Base-by-base conservation (phyloP, 1,140 invertebrate genomes). In the Psix sp. region DNA sequence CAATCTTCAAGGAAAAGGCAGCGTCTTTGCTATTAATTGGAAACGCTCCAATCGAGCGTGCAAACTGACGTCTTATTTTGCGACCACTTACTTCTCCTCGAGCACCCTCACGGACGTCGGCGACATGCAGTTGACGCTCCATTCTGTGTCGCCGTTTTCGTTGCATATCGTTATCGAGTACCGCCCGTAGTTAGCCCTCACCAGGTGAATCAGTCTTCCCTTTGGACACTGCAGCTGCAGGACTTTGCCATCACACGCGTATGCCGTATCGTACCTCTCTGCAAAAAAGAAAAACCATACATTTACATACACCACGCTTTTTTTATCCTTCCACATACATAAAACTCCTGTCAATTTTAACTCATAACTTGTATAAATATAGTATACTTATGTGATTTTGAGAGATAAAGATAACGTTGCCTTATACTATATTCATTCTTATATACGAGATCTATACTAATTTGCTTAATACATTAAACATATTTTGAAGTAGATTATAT, bases 161-260 rank as follows among this genome's bases (percentile, higher is more conserved):
- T 98, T 98, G 89, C 96, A 98, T 83, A 98, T 95, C 78, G 95
- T 96, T 86, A 98, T 96, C 57, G 94, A 96, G 88, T 96, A 98
- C 71, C 96, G 91, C 38, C 96, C 96, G 84, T 97, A 98, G 89
- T 98, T 98, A 66, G 96, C 96, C 62, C 96, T 91, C 78, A 97
- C 95, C 62, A 98, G 89, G 80, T 96, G 93, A 76, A 98, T 98
- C 36, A 96, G 88, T 78, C 94, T 92, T 2, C 94, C 95, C 51
- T 94, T 92, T 42, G 92, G 91, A 88, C 96, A 98, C 77, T 94
- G 92, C 66, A 98, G 94, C 81, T 92, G 92, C 79, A 98, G 87
- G 42, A 91, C 92, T 83, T 94, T 95, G 60, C 95, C 95, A 88
- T 98, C 96, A 87, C 96, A 98, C 38, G 95, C 96, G 86, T 97